A percentile compares a stretch with the other conserved stretches of the same genome.
phyloP scores from a whole-genome alignment of 2,888 invertebrate species.

The Germaria angustata region DNA sequence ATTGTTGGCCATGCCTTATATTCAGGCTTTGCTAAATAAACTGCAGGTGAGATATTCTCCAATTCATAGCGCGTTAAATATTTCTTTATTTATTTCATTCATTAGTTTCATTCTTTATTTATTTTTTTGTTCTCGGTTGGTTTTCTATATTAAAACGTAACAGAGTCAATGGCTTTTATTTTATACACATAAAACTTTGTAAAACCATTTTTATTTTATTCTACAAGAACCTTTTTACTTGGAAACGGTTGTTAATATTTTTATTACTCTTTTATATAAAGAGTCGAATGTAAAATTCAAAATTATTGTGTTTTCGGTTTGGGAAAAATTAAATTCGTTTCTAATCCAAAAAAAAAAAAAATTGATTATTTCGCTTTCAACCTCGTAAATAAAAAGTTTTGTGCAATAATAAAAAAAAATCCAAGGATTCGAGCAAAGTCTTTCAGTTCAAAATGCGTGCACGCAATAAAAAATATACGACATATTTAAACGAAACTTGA shows the following conservation, averaged over 20 bases:
- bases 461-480: no score
- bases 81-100: conserved; percentile 31
- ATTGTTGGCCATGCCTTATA: conserved; percentile 83
- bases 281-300: not conserved
- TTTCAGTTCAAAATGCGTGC: no score
- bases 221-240: not conserved
- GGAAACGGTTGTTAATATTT: not conserved
- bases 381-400: no score
- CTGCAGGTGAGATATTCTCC: conserved; percentile 84
- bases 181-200: no score
- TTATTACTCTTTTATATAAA: not conserved
- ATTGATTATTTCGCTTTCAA: no score
- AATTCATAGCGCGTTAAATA: conserved; percentile 49
- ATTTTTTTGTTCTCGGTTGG: conserved; percentile 10
- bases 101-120: no score
- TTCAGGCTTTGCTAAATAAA: conserved; percentile 85
- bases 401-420: no score
- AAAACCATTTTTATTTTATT: not conserved
- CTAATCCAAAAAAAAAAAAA: no score
- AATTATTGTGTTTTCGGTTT: not conserved
- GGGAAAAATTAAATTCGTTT: no score
- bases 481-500: no score
- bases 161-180: conserved; percentile 26
- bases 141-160: conserved; percentile 22
- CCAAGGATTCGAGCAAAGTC: no score